These are phyloP conservation scores for Rhinichthys klamathensis DNA, from an alignment of 2,113 vertebrate genomes.

Conservation along the genomic window DNA sequence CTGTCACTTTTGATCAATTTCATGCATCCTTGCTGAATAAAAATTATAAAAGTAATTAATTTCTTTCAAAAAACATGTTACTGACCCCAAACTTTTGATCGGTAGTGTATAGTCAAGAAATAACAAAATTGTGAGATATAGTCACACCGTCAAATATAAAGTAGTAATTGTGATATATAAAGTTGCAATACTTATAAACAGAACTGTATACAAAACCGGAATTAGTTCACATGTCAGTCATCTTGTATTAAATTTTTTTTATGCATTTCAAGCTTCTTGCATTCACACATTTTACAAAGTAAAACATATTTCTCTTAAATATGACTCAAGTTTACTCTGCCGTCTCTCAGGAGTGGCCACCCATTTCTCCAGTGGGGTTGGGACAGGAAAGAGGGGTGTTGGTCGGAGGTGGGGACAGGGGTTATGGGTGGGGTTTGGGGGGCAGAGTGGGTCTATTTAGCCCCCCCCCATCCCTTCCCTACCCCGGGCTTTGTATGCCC, in stretches of 20 bases:
- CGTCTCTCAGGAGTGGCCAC: background rate
- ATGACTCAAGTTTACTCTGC: background rate
- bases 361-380: background rate
- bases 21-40: background rate
- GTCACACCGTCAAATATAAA: background rate
- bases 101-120: background rate
- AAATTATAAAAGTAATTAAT: background rate
- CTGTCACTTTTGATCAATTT: background rate
- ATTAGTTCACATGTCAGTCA: too few species aligned
- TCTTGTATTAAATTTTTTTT: too few species aligned
- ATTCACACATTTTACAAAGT: background rate
- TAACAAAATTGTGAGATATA: background rate
- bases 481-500: slow-evolving; percentile 76
- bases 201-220: background rate
- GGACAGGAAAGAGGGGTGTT: slow-evolving; percentile 21
- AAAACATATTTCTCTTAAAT: background rate
- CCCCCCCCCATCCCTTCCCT: slow-evolving; percentile 66
- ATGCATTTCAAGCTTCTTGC: background rate
- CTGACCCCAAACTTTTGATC: background rate
- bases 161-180: background rate
- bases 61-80: background rate
- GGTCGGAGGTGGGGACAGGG: slow-evolving; percentile 16
- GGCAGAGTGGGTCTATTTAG: slow-evolving; percentile 76
- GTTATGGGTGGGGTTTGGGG: slow-evolving; percentile 67
- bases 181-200: background rate